Conservation (phyloP, 2,888 invertebrate species). For the Rhamphomyia laevipes region DNA sequence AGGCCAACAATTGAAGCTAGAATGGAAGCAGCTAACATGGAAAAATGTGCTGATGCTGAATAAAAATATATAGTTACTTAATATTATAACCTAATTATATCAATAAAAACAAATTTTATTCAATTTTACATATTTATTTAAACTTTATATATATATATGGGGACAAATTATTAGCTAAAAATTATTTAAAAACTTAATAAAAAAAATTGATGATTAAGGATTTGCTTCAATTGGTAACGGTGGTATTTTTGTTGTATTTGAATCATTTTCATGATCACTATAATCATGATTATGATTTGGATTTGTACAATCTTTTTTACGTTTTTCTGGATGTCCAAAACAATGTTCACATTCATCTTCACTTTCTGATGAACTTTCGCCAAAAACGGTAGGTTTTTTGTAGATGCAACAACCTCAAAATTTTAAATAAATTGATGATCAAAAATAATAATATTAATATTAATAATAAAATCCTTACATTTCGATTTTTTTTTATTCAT, state of each 20-base stretch:
- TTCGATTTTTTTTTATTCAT: constrained; percentile 95
- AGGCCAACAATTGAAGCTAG: constrained; percentile 80
- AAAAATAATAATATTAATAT: background rate
- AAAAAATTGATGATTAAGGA: no score
- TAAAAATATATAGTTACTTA: no score
- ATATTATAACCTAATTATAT: no score
- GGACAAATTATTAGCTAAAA: no score
- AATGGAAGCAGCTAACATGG: constrained; percentile 79
- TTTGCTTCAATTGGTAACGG: no score
- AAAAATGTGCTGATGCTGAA: constrained; percentile 35
- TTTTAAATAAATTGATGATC: constrained; percentile 5
- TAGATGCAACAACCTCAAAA: constrained; percentile 83
- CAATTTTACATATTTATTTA: no score
- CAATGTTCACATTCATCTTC: constrained; percentile 80
- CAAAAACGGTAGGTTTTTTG: constrained; percentile 78
- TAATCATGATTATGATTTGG: background rate
- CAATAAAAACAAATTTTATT: no score
- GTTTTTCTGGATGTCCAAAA: constrained; percentile 65
- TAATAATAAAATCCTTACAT: constrained; percentile 53
- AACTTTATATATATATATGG: no score
- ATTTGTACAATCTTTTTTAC: constrained; percentile 32
- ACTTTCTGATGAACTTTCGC: constrained; percentile 76
- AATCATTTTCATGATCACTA: background rate
- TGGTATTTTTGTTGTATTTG: background rate
- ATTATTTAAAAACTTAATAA: no score